Base-by-base conservation (phyloP, 2,113 vertebrate species). In the Vulpes lagopus region DNA sequence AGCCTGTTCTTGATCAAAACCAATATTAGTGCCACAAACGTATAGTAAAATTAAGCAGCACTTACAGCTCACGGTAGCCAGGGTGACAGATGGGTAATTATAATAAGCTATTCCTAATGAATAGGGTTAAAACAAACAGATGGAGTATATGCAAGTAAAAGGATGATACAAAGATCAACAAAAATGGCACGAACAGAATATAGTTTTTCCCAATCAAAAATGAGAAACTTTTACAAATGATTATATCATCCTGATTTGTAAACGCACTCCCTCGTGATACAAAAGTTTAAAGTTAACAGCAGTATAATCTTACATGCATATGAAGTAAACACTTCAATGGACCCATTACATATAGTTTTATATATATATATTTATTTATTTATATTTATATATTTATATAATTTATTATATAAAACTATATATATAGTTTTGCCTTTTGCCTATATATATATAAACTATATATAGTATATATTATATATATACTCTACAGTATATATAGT, bases 71-170 rank as follows among this genome's bases (percentile, higher is more conserved):
- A 82, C n/a, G 25, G 89, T 23, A 82, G 84, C 43, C 64, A 65
- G 53, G n/a, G 69, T 57, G 55, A 88, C 55, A 79, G 86, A 95
- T 87, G 51, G 92, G 62, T 88, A 95, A 95, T 96, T 95, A 86
- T 60, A 91, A 94, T 84, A 91, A 96, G 69, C 81, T 78, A 65
- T 3, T 85, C 71, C 57, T 94, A 85, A 88, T 65, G n/a, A 91
- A 35, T 71, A 89, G 62, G 38, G 30, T 94, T 95, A 95, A 96
- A 96, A 96, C 67, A 94, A 92, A 92, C 90, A 91, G 93, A 96
- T 85, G 62, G 82, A 78, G 53, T 80, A 94, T 32, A 85, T 9
- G 17, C 81, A 96, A 96, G 80, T 69, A 73, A 97, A 89, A 96
- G 69, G 53, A 65, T 84, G 57, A 91, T 49, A 88, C 62, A 85